phyloP scores from a whole-genome alignment of 2,888 invertebrate genomes.

The Nephrotoma guestfalica region DNA sequence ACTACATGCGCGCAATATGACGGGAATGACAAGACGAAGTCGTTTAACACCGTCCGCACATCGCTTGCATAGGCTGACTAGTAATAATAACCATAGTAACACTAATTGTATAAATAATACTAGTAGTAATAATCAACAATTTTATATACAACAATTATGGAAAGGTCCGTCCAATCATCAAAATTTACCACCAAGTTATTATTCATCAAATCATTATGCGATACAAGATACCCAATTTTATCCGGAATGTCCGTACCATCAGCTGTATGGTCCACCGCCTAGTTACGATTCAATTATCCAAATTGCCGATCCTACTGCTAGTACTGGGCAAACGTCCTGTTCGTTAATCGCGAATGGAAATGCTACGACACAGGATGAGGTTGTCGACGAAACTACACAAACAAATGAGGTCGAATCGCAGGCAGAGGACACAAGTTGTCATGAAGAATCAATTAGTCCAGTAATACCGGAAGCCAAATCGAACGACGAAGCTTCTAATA shows the following conservation, averaged over 20 bases:
- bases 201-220: conserved; percentile 9
- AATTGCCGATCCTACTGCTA: conserved; percentile 8
- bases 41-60: conserved; percentile 8
- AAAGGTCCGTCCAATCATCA: conserved; percentile 20
- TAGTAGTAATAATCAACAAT: background rate
- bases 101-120: background rate
- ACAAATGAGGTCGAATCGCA: background rate
- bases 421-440: background rate
- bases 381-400: background rate
- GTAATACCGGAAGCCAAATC: background rate
- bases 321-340: conserved; percentile 11
- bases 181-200: conserved; percentile 13
- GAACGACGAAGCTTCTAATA: background rate
- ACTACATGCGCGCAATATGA: conserved; percentile 4
- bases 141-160: conserved; percentile 29
- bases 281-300: conserved; percentile 33
- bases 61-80: background rate
- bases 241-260: conserved; percentile 30
- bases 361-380: background rate
- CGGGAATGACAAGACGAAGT: conserved; percentile 6
- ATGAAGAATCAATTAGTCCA: background rate
- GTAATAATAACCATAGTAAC: background rate
- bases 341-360: conserved; percentile 2
- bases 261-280: conserved; percentile 35
- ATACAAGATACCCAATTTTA: conserved; percentile 11